Conservation (phyloP, 2,797 vertebrate genomes). For the Cyclura pinguis region DNA sequence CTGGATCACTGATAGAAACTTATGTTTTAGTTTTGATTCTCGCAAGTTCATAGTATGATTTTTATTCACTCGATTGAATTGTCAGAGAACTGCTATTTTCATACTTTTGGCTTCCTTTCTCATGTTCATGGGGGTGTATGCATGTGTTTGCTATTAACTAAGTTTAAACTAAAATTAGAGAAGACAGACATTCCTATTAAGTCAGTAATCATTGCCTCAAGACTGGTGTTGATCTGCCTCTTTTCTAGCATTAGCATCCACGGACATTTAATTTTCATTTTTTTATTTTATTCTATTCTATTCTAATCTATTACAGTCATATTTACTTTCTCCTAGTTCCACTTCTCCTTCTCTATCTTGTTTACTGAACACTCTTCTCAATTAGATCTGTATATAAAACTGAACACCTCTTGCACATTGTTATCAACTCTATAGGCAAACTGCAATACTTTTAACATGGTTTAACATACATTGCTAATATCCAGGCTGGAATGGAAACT, state of each 20-base stretch:
- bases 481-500: too few species aligned
- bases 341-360: background rate
- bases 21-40: slow-evolving; percentile 38
- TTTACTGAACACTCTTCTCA: background rate
- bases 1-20: slow-evolving; percentile 53
- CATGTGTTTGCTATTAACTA: slow-evolving; percentile 40
- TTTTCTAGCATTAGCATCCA: slow-evolving; percentile 27
- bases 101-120: slow-evolving; percentile 26
- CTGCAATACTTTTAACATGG: too few species aligned
- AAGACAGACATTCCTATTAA: slow-evolving; percentile 38
- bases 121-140: background rate
- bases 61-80: slow-evolving; percentile 53
- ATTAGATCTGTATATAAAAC: background rate
- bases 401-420: background rate
- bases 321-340: background rate
- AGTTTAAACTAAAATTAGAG: slow-evolving; percentile 59
- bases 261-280: slow-evolving; percentile 17
- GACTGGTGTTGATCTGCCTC: slow-evolving; percentile 46
- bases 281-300: background rate
- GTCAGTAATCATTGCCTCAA: slow-evolving; percentile 36
- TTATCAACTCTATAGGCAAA: background rate
- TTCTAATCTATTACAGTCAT: background rate
- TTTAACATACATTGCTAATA: background rate
- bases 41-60: background rate
- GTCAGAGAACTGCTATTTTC: background rate